A percentile compares a stretch with the other conserved stretches of the same genome.
Conservation (phyloP, 2,888 invertebrate species). For the Omphaloscelis lunosa region DNA sequence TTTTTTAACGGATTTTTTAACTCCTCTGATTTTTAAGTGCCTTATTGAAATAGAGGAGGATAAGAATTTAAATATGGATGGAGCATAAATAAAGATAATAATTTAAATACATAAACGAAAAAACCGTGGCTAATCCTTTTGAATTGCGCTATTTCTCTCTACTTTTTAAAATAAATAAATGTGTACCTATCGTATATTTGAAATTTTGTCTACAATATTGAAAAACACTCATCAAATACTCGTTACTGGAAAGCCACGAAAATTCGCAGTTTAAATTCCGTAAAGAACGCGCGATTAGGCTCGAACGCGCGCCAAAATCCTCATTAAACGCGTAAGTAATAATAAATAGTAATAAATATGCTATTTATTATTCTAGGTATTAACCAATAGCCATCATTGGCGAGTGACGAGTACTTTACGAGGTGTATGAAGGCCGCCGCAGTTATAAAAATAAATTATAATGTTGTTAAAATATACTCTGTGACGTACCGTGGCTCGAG, state of each 20-base stretch:
- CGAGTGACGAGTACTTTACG: conserved; percentile 65
- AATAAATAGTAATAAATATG: conserved; percentile 61
- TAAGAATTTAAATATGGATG: too few species aligned
- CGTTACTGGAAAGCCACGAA: conserved; percentile 18
- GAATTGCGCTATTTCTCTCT: neutral
- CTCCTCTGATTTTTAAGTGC: too few species aligned
- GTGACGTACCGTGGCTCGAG: conserved; percentile 36
- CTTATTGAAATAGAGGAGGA: too few species aligned
- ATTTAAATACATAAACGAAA: neutral
- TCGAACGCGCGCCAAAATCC: conserved; percentile 41
- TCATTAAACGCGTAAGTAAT: conserved; percentile 51
- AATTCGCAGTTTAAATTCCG: conserved; percentile 40
- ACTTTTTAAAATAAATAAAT: neutral
- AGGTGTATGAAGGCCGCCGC: conserved; percentile 60
- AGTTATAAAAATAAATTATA: conserved; percentile 65
- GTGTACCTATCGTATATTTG: neutral
- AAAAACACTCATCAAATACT: conserved; percentile 8
- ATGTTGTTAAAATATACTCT: conserved; percentile 58
- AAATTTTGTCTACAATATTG: neutral
- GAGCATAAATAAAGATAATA: too few species aligned
- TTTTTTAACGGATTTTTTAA: too few species aligned
- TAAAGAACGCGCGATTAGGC: conserved; percentile 48
- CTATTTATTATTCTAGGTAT: conserved; percentile 66
- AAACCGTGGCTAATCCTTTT: neutral
- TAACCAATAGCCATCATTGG: conserved; percentile 57